Evolutionary conservation across 2,888 invertebrate genomes (phyloP).

Genomic region (Nomada lathburiana): DNA sequence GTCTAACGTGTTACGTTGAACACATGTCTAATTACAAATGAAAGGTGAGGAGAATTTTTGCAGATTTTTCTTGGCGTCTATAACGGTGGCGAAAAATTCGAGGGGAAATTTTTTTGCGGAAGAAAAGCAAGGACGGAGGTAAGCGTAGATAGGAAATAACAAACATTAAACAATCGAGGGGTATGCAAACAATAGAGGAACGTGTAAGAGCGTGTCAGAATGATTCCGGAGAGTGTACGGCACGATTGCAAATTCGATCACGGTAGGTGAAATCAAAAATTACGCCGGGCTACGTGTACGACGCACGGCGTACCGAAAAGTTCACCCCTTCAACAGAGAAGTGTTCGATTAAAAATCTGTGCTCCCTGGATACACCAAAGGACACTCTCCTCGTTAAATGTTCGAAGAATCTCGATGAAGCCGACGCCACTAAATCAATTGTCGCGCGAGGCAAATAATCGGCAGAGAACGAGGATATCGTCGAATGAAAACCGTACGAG

Average conservation of each 20-base stretch:
- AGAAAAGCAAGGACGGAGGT: no score
- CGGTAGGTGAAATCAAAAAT: not conserved
- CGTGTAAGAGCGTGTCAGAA: not conserved
- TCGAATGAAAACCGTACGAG: not conserved
- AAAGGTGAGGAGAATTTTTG: not conserved
- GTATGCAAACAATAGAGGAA: not conserved
- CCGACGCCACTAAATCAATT: not conserved
- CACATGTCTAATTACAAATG: not conserved
- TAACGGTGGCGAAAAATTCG: not conserved
- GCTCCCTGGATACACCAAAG: constrained; percentile 5
- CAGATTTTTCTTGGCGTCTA: not conserved
- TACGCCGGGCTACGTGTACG: constrained; percentile 14
- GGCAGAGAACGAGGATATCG: not conserved
- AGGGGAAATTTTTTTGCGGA: no score
- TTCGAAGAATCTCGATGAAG: not conserved
- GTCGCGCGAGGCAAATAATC: constrained; percentile 21
- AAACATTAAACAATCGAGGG: not conserved
- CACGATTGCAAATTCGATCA: constrained; percentile 57
- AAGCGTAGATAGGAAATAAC: no score
- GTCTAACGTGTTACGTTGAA: not conserved
- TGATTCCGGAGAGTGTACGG: not conserved
- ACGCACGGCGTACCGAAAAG: constrained; percentile 1
- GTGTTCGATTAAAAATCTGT: constrained; percentile 3
- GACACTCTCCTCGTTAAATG: not conserved
- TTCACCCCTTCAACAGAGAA: not conserved